Percentiles rank a stretch among this genome's conserved stretches.
Evolutionary conservation across 2,113 vertebrate genomes (phyloP).

Genomic region (Syrmaticus mikado): DNA sequence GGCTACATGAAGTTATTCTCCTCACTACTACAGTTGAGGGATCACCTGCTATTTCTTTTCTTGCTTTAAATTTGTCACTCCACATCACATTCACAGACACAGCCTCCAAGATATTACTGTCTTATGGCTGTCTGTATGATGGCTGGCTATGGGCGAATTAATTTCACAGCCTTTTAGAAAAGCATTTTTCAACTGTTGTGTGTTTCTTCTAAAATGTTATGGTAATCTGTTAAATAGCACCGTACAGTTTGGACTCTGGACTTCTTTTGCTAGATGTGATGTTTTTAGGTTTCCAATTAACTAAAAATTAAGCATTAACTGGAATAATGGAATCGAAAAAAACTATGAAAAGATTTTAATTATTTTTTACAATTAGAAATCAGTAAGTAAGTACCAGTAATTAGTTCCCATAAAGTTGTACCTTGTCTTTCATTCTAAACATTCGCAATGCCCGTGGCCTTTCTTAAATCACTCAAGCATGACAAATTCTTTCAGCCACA

Average conservation of each 20-base stretch:
- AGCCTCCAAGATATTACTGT: neutral
- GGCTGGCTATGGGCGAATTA: conserved; percentile 24
- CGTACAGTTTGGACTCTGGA: conserved; percentile 75
- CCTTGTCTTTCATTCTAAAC: neutral
- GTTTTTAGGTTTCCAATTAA: conserved; percentile 76
- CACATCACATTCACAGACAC: neutral
- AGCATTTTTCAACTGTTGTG: conserved; percentile 35
- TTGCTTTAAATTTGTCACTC: neutral
- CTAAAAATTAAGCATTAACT: conserved; percentile 85
- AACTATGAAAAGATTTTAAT: conserved; percentile 41
- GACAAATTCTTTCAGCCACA: conserved; percentile 60
- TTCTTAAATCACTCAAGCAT: conserved; percentile 48
- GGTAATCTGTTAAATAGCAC: conserved; percentile 51
- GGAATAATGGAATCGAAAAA: conserved; percentile 16
- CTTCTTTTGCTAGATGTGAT: conserved; percentile 63
- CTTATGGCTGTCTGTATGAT: neutral
- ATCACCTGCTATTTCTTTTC: neutral
- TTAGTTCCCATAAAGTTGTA: neutral
- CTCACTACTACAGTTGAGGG: neutral
- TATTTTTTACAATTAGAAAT: conserved; percentile 45
- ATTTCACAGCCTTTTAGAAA: conserved; percentile 36
- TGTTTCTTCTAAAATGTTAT: conserved; percentile 53
- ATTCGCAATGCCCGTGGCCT: neutral
- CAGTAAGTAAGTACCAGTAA: neutral
- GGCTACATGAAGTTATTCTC: neutral